These are phyloP conservation scores for Scaptodrosophila lebanonensis DNA, from an alignment of 1,140 invertebrate species.

Conservation along the genomic window DNA sequence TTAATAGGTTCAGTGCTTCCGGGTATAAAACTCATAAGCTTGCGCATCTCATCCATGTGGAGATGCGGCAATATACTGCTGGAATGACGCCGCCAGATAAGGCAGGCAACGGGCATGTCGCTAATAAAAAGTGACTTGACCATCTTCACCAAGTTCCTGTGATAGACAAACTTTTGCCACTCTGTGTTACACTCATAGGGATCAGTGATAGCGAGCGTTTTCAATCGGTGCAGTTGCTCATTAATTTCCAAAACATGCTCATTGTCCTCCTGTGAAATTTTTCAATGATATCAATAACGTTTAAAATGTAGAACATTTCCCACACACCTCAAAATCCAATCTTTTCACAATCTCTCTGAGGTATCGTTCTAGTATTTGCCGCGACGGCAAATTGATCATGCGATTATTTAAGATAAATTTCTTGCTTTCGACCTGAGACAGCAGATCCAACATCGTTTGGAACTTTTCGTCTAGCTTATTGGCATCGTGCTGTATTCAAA, in stretches of 20 bases:
- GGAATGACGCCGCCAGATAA: conserved; percentile 71
- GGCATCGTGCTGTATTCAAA: not conserved
- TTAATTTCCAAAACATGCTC: conserved; percentile 61
- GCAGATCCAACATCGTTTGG: conserved; percentile 33
- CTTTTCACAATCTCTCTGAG: conserved; percentile 54
- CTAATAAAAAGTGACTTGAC: conserved; percentile 57
- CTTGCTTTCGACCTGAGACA: conserved; percentile 56
- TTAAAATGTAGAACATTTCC: too few relatives aligned
- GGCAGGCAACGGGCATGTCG: conserved; percentile 63
- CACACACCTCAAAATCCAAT: conserved; percentile 53
- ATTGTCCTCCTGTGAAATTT: conserved; percentile 55
- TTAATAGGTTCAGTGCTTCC: conserved; percentile 58
- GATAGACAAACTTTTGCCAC: conserved; percentile 75
- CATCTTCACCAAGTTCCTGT: conserved; percentile 56
- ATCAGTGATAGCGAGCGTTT: conserved; percentile 72
- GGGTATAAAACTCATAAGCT: conserved; percentile 58
- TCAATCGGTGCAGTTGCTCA: conserved; percentile 65
- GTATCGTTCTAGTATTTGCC: conserved; percentile 52
- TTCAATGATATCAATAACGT: too few relatives aligned
- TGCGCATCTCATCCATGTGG: conserved; percentile 50
- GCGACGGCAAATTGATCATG: conserved; percentile 63
- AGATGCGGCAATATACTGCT: conserved; percentile 57
- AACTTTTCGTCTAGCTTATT: conserved; percentile 35
- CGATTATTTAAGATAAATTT: conserved; percentile 63
- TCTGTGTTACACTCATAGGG: conserved; percentile 67